A percentile compares a stretch with the other conserved stretches of the same genome.
phyloP scores from a whole-genome alignment of 2,113 vertebrate species.

The Elanus axillaris region DNA sequence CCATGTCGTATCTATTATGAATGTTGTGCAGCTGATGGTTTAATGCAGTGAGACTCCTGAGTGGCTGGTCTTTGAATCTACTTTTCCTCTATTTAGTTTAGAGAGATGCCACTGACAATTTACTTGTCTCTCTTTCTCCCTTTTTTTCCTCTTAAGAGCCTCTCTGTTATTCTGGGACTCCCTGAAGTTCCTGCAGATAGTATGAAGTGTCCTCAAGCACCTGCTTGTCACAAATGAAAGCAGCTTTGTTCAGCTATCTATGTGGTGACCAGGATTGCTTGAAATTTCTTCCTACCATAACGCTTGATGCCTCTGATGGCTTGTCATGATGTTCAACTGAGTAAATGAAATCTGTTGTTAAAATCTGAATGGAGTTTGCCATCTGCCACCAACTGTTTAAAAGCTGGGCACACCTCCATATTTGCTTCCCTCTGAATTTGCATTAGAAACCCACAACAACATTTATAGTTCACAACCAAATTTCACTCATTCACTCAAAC shows the following conservation, averaged over 20 bases:
- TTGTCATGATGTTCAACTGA: background rate
- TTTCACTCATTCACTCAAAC: background rate
- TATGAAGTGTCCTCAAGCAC: background rate
- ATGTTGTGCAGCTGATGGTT: background rate
- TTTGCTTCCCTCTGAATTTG: background rate
- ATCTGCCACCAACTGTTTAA: background rate
- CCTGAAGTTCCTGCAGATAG: background rate
- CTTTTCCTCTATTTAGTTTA: background rate
- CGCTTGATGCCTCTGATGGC: background rate
- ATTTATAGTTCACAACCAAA: background rate
- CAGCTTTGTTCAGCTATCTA: background rate
- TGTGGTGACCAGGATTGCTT: background rate
- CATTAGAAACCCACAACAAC: background rate
- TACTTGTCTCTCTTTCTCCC: background rate
- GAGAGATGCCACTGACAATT: background rate
- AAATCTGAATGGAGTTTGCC: background rate
- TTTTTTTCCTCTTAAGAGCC: background rate
- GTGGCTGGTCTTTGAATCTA: background rate
- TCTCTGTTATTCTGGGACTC: background rate
- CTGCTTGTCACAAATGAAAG: background rate
- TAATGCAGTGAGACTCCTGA: background rate
- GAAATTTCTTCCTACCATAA: background rate
- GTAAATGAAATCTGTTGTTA: background rate
- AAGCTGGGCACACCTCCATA: background rate
- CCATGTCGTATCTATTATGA: background rate